phyloP scores from a whole-genome alignment of 2,797 vertebrate genomes.

The Mus spretus region DNA sequence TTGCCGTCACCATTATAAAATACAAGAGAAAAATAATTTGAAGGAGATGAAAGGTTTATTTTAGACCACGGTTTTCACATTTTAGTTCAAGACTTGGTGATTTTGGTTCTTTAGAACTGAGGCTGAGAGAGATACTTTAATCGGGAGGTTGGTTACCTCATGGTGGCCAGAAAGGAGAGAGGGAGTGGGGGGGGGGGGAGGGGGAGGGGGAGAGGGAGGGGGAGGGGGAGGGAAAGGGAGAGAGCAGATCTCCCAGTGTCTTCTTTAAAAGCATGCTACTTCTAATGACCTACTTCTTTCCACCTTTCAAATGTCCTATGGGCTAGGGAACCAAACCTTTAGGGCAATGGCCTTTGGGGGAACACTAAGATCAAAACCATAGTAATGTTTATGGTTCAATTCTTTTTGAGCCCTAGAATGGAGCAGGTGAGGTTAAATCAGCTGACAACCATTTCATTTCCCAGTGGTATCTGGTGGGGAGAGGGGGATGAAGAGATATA shows the following conservation, averaged over 20 bases:
- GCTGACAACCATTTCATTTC: background rate
- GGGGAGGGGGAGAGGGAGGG: too few species aligned
- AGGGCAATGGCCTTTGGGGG: background rate
- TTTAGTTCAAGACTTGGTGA: background rate
- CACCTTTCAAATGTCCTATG: too few species aligned
- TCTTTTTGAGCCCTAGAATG: background rate
- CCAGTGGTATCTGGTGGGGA: background rate
- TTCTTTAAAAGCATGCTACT: background rate
- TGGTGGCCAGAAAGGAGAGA: background rate
- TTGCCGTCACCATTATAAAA: background rate
- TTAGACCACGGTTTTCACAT: background rate
- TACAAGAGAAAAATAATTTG: background rate
- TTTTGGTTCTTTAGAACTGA: background rate
- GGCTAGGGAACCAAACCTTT: background rate
- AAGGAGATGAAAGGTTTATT: background rate
- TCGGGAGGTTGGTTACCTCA: background rate
- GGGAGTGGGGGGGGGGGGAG: background rate
- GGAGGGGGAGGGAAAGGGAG: background rate
- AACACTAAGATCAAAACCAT: background rate
- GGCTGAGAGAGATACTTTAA: background rate
- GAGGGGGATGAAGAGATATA: background rate
- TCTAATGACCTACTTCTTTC: background rate
- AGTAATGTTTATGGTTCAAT: background rate
- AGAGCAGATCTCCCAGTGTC: background rate
- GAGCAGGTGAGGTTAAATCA: background rate